A percentile compares a stretch with the other conserved stretches of the same genome.
Evolutionary conservation across 1,140 invertebrate genomes (phyloP).

Genomic region (Triops longicaudatus): DNA sequence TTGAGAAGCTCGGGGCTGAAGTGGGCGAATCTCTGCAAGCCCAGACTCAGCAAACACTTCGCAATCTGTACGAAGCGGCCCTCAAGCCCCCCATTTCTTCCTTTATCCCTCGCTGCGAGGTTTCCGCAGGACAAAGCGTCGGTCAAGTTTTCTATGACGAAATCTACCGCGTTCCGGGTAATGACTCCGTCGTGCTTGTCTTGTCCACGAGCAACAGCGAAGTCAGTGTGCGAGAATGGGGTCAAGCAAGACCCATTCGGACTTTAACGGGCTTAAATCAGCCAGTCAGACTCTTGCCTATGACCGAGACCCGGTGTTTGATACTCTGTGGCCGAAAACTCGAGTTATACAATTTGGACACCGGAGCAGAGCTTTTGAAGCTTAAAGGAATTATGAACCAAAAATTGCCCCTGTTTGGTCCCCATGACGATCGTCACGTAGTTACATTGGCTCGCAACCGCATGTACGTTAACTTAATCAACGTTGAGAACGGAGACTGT

Average conservation of each 20-base stretch:
- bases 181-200: background rate
- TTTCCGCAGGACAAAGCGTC: background rate
- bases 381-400: slow-evolving; percentile 69
- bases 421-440: slow-evolving; percentile 66
- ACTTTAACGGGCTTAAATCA: slow-evolving; percentile 31
- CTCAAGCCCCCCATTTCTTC: background rate
- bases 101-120: background rate
- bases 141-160: background rate
- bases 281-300: slow-evolving; percentile 38
- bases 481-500: slow-evolving; percentile 68
- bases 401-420: slow-evolving; percentile 68
- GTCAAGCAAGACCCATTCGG: slow-evolving; percentile 44
- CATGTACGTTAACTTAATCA: slow-evolving; percentile 86
- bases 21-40: background rate
- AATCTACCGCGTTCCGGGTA: background rate
- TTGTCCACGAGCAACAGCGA: background rate
- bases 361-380: slow-evolving; percentile 58
- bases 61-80: background rate
- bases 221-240: slow-evolving; percentile 44
- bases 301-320: slow-evolving; percentile 58
- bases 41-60: background rate
- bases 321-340: slow-evolving; percentile 72
- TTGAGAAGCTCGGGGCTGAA: background rate
- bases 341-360: slow-evolving; percentile 65
- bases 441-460: slow-evolving; percentile 73